phyloP scores from a whole-genome alignment of 2,113 vertebrate genomes.

The Morone saxatilis region DNA sequence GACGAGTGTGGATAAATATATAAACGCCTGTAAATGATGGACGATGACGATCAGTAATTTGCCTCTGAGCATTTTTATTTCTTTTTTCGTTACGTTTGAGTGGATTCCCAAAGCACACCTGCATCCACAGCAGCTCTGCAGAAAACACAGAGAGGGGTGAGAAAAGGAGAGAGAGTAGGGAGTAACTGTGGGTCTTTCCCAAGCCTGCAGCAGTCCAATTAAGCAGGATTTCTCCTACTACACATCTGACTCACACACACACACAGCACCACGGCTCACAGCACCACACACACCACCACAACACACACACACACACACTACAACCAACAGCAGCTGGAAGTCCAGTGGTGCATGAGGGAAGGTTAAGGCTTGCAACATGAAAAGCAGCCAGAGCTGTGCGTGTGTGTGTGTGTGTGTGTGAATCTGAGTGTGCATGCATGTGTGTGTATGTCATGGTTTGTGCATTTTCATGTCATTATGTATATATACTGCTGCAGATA shows the following conservation, averaged over 20 bases:
- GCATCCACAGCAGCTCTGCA: background rate
- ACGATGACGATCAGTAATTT: constrained; percentile 7
- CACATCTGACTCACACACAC: constrained; percentile 60
- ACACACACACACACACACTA: constrained; percentile 44
- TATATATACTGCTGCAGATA: constrained; percentile 9
- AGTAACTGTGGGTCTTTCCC: constrained; percentile 69
- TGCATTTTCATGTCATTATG: constrained; percentile 19
- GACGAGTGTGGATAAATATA: background rate
- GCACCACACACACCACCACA: constrained; percentile 40
- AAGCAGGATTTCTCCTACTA: constrained; percentile 74
- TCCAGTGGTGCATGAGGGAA: no score
- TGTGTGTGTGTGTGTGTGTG: constrained; percentile 18
- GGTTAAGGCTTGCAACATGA: constrained; percentile 56
- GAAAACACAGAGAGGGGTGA: constrained; percentile 10
- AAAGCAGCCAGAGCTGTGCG: constrained; percentile 53
- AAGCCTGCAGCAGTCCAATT: constrained; percentile 81
- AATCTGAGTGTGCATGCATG: constrained; percentile 13
- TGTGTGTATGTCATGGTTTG: constrained; percentile 16
- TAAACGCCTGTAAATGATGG: background rate
- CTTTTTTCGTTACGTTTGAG: background rate
- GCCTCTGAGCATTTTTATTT: background rate
- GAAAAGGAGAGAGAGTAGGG: constrained; percentile 29
- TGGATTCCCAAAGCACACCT: constrained; percentile 3
- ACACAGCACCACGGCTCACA: no score
- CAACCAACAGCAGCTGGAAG: constrained; percentile 64